Conservation (phyloP, 2,888 invertebrate species). For the Halocaridina rubra region DNA sequence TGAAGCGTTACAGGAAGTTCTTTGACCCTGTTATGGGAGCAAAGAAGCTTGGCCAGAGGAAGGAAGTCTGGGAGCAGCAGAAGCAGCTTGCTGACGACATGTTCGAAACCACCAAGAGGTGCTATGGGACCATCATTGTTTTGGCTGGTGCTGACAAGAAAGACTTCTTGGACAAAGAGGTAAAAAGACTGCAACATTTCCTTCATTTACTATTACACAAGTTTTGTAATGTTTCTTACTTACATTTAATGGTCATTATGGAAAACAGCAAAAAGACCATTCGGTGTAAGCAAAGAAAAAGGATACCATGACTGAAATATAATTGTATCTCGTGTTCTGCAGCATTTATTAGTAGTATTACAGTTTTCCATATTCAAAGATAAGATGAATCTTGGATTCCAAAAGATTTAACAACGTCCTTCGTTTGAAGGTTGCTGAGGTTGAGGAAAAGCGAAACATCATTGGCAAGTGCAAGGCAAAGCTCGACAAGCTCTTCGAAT, state of each 20-base stretch:
- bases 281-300: no score
- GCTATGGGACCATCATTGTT: slow-evolving; percentile 61
- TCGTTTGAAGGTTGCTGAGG: slow-evolving; percentile 61
- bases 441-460: slow-evolving; percentile 61
- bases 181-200: no score
- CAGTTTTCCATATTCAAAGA: no score
- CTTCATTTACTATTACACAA: no score
- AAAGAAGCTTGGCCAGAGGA: slow-evolving; percentile 58
- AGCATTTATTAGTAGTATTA: no score
- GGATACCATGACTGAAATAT: no score
- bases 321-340: no score
- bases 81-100: slow-evolving; percentile 52
- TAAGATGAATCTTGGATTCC: no score
- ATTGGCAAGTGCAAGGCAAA: slow-evolving; percentile 62
- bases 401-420: no score
- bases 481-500: slow-evolving; percentile 54
- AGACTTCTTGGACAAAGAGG: slow-evolving; percentile 64
- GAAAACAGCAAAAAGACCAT: no score
- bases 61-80: slow-evolving; percentile 46
- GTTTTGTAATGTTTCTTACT: no score
- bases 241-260: no score
- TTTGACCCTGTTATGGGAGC: slow-evolving; percentile 60
- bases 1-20: slow-evolving; percentile 60
- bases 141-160: slow-evolving; percentile 64
- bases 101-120: slow-evolving; percentile 53